These are phyloP conservation scores for Phortica magna DNA, from an alignment of 2,888 invertebrate genomes.

Conservation along the genomic window DNA sequence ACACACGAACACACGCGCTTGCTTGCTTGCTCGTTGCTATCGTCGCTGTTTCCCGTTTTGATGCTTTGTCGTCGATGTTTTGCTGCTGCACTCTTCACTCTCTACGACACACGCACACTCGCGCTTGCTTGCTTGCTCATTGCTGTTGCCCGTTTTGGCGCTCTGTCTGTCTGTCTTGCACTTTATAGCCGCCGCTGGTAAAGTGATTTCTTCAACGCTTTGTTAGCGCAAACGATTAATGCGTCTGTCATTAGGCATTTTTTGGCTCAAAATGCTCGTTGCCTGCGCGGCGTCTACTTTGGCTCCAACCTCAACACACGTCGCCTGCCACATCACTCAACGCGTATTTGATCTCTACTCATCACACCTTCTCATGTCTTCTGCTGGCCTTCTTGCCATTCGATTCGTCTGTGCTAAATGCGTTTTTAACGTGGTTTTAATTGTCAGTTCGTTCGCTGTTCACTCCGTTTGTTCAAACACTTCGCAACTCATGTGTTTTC, in stretches of 20 bases:
- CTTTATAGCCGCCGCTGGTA: conserved; percentile 73
- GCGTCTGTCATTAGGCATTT: conserved; percentile 69
- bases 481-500: not conserved
- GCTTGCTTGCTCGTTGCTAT: not conserved
- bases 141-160: not conserved
- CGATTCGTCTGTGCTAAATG: conserved; percentile 65
- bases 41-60: conserved; percentile 35
- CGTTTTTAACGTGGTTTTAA: conserved; percentile 76
- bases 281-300: not conserved
- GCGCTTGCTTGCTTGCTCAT: conserved; percentile 31
- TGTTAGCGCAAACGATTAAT: conserved; percentile 75
- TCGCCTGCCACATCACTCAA: not conserved
- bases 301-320: conserved; percentile 9
- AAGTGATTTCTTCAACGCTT: conserved; percentile 77
- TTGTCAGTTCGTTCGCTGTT: conserved; percentile 61
- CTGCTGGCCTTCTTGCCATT: conserved; percentile 4
- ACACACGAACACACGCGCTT: no score
- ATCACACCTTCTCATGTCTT: not conserved
- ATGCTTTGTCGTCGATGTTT: no score
- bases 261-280: conserved; percentile 60
- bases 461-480: not conserved
- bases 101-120: no score
- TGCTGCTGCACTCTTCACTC: conserved; percentile 47
- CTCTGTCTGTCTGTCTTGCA: conserved; percentile 7
- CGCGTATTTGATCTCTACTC: not conserved